Conservation (phyloP, 2,888 invertebrate species). For the Parasteatoda lunata region DNA sequence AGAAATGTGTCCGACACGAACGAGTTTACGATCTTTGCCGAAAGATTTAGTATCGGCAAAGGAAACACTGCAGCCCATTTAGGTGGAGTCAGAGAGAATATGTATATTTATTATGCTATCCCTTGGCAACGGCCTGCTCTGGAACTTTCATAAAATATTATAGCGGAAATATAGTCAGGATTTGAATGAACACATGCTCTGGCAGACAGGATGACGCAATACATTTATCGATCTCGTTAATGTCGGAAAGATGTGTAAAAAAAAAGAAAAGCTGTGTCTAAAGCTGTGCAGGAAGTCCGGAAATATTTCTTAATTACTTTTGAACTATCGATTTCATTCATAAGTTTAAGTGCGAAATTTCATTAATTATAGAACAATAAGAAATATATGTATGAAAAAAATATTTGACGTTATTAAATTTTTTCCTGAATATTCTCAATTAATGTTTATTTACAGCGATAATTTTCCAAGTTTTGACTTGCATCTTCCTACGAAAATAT, state of each 20-base stretch:
- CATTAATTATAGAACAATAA: too few species aligned
- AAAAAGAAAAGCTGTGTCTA: too few species aligned
- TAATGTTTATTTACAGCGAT: too few species aligned
- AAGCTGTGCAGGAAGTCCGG: too few species aligned
- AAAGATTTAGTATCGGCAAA: neutral
- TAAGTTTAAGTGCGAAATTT: too few species aligned
- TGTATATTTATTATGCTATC: neutral
- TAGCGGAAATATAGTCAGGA: neutral
- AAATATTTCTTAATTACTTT: too few species aligned
- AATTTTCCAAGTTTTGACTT: too few species aligned
- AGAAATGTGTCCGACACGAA: neutral
- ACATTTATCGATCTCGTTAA: slow-evolving; percentile 23
- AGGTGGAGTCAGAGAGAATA: neutral
- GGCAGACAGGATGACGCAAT: slow-evolving; percentile 8
- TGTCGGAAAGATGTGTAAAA: neutral
- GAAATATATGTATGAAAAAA: too few species aligned
- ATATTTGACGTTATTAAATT: too few species aligned
- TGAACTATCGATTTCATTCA: too few species aligned
- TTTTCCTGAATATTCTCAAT: too few species aligned
- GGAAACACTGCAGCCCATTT: neutral
- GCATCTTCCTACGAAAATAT: too few species aligned
- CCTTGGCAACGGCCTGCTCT: slow-evolving; percentile 16
- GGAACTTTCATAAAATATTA: slow-evolving; percentile 21
- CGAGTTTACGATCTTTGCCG: neutral
- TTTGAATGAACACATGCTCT: neutral